These are phyloP conservation scores for Pantherophis guttatus DNA, from an alignment of 2,113 vertebrate genomes.

Conservation along the genomic window DNA sequence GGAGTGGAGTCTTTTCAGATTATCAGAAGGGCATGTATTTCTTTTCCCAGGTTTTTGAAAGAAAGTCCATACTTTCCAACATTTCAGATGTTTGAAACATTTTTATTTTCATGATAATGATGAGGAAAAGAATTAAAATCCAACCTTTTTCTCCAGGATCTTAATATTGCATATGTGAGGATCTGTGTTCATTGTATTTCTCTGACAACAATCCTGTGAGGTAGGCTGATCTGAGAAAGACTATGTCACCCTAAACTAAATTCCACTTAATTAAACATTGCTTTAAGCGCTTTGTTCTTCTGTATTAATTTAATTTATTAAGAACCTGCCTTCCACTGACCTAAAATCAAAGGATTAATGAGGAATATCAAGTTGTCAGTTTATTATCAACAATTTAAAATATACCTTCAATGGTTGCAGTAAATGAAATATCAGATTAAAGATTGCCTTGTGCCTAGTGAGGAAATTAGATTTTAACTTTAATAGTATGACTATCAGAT, in stretches of 20 bases:
- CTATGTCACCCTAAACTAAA: not conserved
- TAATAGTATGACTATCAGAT: not conserved
- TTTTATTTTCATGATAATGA: not conserved
- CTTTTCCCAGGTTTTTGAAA: not conserved
- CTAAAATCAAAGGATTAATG: not conserved
- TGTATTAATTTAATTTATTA: not conserved
- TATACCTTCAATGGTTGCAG: not conserved
- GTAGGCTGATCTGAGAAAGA: not conserved
- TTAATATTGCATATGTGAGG: not conserved
- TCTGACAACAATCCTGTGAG: not conserved
- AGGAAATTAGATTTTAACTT: not conserved
- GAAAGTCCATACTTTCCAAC: too few species aligned
- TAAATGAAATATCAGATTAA: not conserved
- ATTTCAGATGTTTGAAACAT: not conserved
- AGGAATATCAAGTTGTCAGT: not conserved
- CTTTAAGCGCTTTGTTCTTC: not conserved
- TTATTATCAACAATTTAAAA: not conserved
- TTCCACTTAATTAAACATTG: not conserved
- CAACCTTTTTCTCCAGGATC: not conserved
- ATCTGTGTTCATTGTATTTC: not conserved
- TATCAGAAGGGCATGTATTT: not conserved
- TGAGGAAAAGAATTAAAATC: not conserved
- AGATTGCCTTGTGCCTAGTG: not conserved
- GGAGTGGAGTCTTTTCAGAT: too few species aligned
- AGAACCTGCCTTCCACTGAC: not conserved